A percentile compares a stretch with the other conserved stretches of the same genome.
Evolutionary conservation across 2,888 invertebrate genomes (phyloP).

Genomic region (Apamea anceps): DNA sequence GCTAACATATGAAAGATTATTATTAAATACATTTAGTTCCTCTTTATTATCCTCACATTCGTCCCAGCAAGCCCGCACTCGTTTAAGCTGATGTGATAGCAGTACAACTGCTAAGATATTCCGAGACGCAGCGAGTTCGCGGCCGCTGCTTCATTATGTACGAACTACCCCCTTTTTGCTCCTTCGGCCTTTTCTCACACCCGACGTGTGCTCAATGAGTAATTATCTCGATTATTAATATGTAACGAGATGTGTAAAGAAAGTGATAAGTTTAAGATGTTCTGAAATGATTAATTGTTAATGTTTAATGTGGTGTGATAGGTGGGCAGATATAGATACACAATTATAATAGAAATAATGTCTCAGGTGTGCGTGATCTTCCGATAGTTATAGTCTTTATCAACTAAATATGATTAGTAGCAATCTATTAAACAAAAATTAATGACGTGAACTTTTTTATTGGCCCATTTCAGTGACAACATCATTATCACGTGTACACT

Average conservation of each 20-base stretch:
- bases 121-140: constrained; percentile 79
- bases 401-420: not conserved
- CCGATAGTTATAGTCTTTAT: not conserved
- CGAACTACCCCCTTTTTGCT: constrained; percentile 76
- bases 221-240: constrained; percentile 66
- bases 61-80: constrained; percentile 65
- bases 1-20: not conserved
- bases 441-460: too few species aligned
- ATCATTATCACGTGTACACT: too few species aligned
- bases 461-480: not conserved
- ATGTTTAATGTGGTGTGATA: constrained; percentile 38
- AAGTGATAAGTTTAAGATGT: constrained; percentile 49
- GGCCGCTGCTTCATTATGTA: constrained; percentile 84
- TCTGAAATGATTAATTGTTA: constrained; percentile 42
- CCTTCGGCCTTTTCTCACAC: constrained; percentile 71
- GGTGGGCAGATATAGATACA: not conserved
- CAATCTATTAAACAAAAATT: not conserved
- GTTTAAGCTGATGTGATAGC: constrained; percentile 76
- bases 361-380: not conserved
- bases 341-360: not conserved
- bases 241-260: constrained; percentile 50
- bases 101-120: constrained; percentile 84
- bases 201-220: constrained; percentile 69
- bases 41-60: constrained; percentile 59
- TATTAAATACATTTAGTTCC: not conserved